phyloP scores from a whole-genome alignment of 92 coral and sea anemone species.

The Epizoanthus scotinus region DNA sequence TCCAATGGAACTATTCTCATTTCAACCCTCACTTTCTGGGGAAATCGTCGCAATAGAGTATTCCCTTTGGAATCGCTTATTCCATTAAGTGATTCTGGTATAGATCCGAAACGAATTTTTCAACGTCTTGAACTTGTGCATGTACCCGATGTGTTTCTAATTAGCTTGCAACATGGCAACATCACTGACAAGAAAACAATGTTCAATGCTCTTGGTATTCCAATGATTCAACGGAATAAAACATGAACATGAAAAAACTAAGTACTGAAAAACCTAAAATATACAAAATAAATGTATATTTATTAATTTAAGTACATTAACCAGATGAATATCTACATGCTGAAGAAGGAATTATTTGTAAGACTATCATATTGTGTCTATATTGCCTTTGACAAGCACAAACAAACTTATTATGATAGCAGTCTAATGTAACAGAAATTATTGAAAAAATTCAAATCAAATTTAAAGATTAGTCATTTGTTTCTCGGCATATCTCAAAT shows the following conservation, averaged over 20 bases:
- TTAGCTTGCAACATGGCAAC: slow-evolving; percentile 71
- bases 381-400: too few species aligned
- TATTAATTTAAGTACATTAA: too few species aligned
- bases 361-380: too few species aligned
- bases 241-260: background rate
- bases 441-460: too few species aligned
- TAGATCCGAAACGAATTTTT: slow-evolving; percentile 62
- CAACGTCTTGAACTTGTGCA: slow-evolving; percentile 68
- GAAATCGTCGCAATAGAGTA: slow-evolving; percentile 65
- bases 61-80: slow-evolving; percentile 46
- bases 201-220: slow-evolving; percentile 52
- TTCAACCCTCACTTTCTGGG: slow-evolving; percentile 86
- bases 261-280: too few species aligned
- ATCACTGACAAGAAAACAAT: slow-evolving; percentile 50
- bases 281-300: too few species aligned
- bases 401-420: too few species aligned
- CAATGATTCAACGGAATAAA: background rate
- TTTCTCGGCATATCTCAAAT: too few species aligned
- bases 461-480: too few species aligned
- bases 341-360: too few species aligned
- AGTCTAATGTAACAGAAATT: too few species aligned
- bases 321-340: too few species aligned
- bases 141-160: slow-evolving; percentile 51
- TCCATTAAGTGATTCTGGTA: slow-evolving; percentile 72
- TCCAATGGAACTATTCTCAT: slow-evolving; percentile 49